A percentile compares a stretch with the other conserved stretches of the same genome.
Evolutionary conservation across 2,113 vertebrate species (phyloP).

Genomic region (Sebastes schlegelii): DNA sequence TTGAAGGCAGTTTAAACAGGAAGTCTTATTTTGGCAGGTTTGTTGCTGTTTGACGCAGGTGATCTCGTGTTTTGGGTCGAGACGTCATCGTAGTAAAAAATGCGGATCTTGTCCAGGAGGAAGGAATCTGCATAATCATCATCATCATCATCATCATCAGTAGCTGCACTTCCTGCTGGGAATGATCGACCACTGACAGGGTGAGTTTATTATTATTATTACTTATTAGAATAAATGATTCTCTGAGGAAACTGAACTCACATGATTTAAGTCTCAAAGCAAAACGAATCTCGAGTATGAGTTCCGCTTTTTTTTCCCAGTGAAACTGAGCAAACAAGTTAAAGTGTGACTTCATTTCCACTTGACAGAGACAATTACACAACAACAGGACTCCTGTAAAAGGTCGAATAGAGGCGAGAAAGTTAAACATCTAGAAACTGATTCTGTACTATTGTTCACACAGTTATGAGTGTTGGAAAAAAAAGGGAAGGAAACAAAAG

Average conservation of each 20-base stretch:
- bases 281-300: background rate
- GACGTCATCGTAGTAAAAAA: conserved; percentile 22
- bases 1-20: conserved; percentile 42
- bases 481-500: background rate
- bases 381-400: background rate
- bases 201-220: conserved; percentile 28
- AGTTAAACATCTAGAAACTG: background rate
- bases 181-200: background rate
- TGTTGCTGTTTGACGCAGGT: conserved; percentile 6
- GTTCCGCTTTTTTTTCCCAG: conserved; percentile 9
- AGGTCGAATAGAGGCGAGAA: background rate
- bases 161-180: conserved; percentile 13
- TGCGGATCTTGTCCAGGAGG: conserved; percentile 14
- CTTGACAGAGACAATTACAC: background rate
- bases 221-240: background rate
- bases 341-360: conserved; percentile 5
- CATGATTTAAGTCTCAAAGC: background rate
- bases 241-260: background rate
- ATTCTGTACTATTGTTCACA: background rate
- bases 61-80: background rate
- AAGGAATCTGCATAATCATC: background rate
- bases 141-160: background rate
- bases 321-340: background rate
- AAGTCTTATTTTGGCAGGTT: conserved; percentile 20
- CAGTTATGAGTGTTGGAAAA: background rate